Base-by-base conservation (phyloP, 2,113 vertebrate species). In the Rhegmatorhina hoffmannsi region DNA sequence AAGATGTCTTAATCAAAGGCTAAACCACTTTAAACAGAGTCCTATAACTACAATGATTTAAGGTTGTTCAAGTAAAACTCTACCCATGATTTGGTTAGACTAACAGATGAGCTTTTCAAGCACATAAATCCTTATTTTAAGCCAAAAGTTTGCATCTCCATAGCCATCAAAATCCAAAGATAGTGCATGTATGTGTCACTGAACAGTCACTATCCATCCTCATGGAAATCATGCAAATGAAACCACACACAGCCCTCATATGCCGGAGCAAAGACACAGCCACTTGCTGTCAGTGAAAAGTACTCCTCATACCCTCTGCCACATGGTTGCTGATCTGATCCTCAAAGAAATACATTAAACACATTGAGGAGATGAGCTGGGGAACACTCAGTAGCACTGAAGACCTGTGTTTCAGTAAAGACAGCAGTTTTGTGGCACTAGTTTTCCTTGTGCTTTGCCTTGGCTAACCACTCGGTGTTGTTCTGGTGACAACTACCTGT, bases 101-200 rank as follows among this genome's bases (percentile, higher is more conserved):
- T 38, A 46, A 29, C 21, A 46, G 11, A 46, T 0, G 2, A 92
- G 33, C 24, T 80, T 84, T 69, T 59, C 40, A 89, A 95, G 72
- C 28, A 77, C 76, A 84, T 25, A 84, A 2, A n/a, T 36, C 49
- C n/a, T 67, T 62, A 43, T 40, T 68, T 56, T 66, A 88, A 69
- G 49, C 50, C 26, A 9, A 56, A 79, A 44, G 24, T 56, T 68
- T 49, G 24, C 53, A 49, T 40, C 44, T 44, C 72, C 11, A 2
- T 49, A 79, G 46, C 60, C n/a, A 62, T 75, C 38, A 50, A 38
- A 66, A 64, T 52, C 40, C 50, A 49, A 19, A 17, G 14, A 49
- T 40, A 1, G 0, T 14, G 69, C 40, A 5, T 1, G 1, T 47
- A 38, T 0, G 0, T 74, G 43, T 46, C 52, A 19, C 52, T 36